phyloP scores from a whole-genome alignment of 1,140 invertebrate species.

The Neodiprion virginianus region DNA sequence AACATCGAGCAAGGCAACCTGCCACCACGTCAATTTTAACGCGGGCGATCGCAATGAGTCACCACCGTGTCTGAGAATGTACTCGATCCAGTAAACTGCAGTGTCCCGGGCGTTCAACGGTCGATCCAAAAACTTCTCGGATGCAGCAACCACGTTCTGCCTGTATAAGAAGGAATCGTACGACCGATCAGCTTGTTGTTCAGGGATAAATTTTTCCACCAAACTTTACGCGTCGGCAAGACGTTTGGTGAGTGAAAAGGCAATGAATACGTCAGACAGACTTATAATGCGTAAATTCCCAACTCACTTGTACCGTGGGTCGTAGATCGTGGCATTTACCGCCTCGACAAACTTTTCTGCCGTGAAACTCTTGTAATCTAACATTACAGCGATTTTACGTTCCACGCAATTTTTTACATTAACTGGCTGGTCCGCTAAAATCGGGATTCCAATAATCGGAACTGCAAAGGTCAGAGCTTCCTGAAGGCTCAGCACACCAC shows the following conservation, averaged over 20 bases:
- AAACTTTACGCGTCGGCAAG: too few relatives aligned
- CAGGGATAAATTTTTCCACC: too few relatives aligned
- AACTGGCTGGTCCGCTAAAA: slow-evolving; percentile 45
- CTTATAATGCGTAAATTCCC: neutral
- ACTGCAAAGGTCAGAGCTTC: neutral
- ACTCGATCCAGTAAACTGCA: slow-evolving; percentile 68
- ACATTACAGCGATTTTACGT: neutral
- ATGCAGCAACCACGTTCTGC: slow-evolving; percentile 32
- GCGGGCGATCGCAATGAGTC: slow-evolving; percentile 54
- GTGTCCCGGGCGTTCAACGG: slow-evolving; percentile 61
- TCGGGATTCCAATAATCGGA: slow-evolving; percentile 32
- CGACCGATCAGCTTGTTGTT: too few relatives aligned
- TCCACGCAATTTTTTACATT: neutral
- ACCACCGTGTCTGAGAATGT: slow-evolving; percentile 63
- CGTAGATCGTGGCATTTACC: neutral
- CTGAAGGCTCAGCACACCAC: slow-evolving; percentile 42
- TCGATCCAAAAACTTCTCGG: slow-evolving; percentile 48
- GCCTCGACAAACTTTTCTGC: neutral
- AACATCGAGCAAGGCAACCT: slow-evolving; percentile 57
- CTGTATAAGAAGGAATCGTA: slow-evolving; percentile 26
- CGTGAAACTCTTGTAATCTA: slow-evolving; percentile 36
- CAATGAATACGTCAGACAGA: too few relatives aligned
- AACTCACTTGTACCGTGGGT: neutral
- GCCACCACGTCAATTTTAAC: slow-evolving; percentile 56
- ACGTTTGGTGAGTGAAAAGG: too few relatives aligned